Percentiles rank a stretch among this genome's conserved stretches.
phyloP scores from a whole-genome alignment of 2,113 vertebrate species.

The Psephotus haematonotus region DNA sequence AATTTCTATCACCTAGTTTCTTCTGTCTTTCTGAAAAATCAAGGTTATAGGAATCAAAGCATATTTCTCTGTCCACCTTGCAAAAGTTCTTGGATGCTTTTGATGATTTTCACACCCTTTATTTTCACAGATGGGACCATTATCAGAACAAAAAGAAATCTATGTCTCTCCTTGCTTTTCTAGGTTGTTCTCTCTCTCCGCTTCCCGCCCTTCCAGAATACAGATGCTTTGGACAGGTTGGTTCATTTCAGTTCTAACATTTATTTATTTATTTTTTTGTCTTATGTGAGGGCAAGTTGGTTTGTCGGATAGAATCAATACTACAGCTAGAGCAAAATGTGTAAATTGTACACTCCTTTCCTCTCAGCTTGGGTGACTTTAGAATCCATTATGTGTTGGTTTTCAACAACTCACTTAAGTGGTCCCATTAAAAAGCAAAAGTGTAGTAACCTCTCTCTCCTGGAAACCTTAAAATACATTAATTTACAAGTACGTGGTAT shows the following conservation, averaged over 20 bases:
- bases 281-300: not conserved
- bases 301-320: constrained; percentile 11
- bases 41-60: constrained; percentile 20
- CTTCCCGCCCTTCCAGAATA: not conserved
- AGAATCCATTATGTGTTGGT: not conserved
- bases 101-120: constrained; percentile 51
- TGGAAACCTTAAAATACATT: not conserved
- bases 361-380: not conserved
- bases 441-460: not conserved
- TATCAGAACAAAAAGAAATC: not conserved
- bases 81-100: constrained; percentile 9
- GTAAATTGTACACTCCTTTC: constrained; percentile 10
- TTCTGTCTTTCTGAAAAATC: not conserved
- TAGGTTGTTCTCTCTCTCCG: not conserved
- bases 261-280: not conserved
- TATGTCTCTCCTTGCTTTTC: not conserved
- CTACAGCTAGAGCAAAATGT: not conserved
- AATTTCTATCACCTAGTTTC: not conserved
- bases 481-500: not conserved
- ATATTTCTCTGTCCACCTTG: not conserved
- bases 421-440: not conserved
- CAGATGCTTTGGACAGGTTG: not conserved
- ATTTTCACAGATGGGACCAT: constrained; percentile 41
- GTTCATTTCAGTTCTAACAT: not conserved
- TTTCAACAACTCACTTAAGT: not conserved